Evolutionary conservation across 2,113 vertebrate genomes (phyloP), one percentile per base, ranked within the genome.

Genomic region (Myrmecophaga tridactyla): DNA sequence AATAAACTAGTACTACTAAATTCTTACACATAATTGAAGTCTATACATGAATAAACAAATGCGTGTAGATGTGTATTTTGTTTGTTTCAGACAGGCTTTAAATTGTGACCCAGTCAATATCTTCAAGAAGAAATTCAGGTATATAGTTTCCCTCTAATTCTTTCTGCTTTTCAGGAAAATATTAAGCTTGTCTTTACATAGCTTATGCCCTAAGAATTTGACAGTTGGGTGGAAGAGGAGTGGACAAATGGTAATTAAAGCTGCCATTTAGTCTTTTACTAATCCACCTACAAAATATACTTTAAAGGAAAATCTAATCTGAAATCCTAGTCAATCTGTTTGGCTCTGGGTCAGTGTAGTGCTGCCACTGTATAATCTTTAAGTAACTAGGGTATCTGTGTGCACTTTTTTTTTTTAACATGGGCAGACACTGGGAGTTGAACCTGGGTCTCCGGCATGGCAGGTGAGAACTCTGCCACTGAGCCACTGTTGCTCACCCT

Each of bases 201-300:
- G 29, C 27, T 53, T 51, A 2, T 86, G 56, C 34, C n/a, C n/a
- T 78, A 94, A 67, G 23, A n/a, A 92, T 86, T 96, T 94, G 83
- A 86, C 29, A 92, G 39, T 60, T 20, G 7, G 9, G 51, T 77
- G 10, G 53, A 82, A 13, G n/a, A 77, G 25, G 17, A 82, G 8
- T 86, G 31, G 96, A 82, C 25, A 82, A 82, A 92, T 27, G n/a
- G n/a, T n/a, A n/a, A n/a, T n/a, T n/a, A n/a, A n/a, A n/a, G n/a
- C n/a, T n/a, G 82, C 23, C 51, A 63, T 83, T 77, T 29, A 63
- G 29, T 69, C 67, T 51, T 93, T 77, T 90, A 70, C 27, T 86
- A 77, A 72, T 60, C 18, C 31, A 60, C 56, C 90, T 87, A 84
- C 67, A 82, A 92, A 77, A 90, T 62, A 41, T 12, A 94, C 3